These are phyloP conservation scores for Ahaetulla prasina DNA, from an alignment of 2,113 vertebrate genomes.

Conservation along the genomic window DNA sequence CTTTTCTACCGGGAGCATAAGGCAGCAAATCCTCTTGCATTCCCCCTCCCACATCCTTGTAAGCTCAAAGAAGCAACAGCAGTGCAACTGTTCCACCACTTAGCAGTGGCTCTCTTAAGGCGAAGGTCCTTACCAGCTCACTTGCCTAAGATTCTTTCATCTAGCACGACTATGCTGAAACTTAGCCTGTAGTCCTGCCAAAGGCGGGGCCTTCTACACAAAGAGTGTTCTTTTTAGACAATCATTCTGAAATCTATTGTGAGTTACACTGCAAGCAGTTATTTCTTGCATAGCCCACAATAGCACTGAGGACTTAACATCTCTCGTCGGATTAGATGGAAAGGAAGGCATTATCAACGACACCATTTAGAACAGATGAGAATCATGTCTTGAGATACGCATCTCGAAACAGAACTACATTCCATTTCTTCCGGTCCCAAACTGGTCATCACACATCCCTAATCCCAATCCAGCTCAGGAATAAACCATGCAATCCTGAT, in stretches of 20 bases:
- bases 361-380: not conserved
- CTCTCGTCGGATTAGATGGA: not conserved
- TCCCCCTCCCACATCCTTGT: not conserved
- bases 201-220: not conserved
- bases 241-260: not conserved
- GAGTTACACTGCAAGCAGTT: not conserved
- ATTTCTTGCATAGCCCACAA: not conserved
- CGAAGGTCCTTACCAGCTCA: not conserved
- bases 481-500: not conserved
- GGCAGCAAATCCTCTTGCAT: not conserved
- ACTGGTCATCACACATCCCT: not conserved
- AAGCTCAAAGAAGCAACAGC: not conserved
- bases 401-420: not conserved
- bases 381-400: not conserved
- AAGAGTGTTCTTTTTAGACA: constrained; percentile 34
- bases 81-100: not conserved
- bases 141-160: not conserved
- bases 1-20: not conserved
- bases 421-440: not conserved
- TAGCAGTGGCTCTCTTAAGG: not conserved
- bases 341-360: not conserved
- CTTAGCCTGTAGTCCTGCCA: not conserved
- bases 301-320: not conserved
- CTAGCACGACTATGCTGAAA: not conserved
- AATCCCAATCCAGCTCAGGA: not conserved